Conservation (phyloP, 2,797 vertebrate genomes). For the Trachops cirrhosus region DNA sequence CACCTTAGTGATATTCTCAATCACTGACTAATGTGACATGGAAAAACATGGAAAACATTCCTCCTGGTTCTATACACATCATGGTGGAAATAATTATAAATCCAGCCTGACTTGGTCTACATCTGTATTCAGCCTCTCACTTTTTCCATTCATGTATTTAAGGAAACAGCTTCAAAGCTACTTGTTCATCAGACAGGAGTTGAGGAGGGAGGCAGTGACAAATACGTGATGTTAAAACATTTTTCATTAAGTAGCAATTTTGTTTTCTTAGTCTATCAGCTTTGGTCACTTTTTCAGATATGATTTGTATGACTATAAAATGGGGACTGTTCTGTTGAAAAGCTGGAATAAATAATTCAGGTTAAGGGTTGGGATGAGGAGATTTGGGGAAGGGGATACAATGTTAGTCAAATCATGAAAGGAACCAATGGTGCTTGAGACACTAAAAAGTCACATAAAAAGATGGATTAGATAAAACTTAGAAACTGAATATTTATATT, state of each 20-base stretch:
- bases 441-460: neutral
- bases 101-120: neutral
- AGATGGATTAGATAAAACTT: neutral
- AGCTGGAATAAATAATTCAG: neutral
- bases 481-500: conserved; percentile 7
- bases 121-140: neutral
- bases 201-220: neutral
- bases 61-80: neutral
- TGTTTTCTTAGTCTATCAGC: neutral
- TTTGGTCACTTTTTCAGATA: neutral
- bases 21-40: neutral
- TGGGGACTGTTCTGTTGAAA: neutral
- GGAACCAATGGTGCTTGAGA: neutral
- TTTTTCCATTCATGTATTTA: conserved; percentile 27
- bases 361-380: neutral
- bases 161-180: conserved; percentile 24
- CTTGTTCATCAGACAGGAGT: neutral
- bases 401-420: neutral
- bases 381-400: neutral
- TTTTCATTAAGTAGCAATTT: conserved; percentile 32
- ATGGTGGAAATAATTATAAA: conserved; percentile 32
- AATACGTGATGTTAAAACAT: neutral
- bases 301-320: neutral
- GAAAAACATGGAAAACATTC: conserved; percentile 42
- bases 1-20: neutral